Evolutionary conservation across 2,888 invertebrate genomes (phyloP), one percentile per base, ranked within the genome.

Genomic region (Vannuccia rotundouncinata): DNA sequence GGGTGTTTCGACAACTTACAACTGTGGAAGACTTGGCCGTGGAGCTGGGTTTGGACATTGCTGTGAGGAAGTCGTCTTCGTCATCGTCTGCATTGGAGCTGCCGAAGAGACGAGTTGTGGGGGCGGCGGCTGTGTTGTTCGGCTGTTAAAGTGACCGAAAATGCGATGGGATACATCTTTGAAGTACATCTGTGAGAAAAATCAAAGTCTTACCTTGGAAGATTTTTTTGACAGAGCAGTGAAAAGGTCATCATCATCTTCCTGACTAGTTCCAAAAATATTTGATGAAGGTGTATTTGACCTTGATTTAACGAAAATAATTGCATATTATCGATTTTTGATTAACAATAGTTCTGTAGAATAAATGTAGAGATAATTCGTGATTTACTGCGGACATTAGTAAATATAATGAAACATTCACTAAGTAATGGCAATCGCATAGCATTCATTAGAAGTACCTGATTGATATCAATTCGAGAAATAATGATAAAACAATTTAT

Each of bases 211-310:
- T 45, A 45, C 45, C 17, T 45, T 45, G 45, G 45, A 45, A 10
- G 45, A 45, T 45, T 45, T 45, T 17, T 45, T 45, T 5, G 45
- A 45, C 45, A 45, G 45, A 45, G 45, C 45, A 45, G 45, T 30
- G 30, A 27, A 13, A 2, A 29, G 28, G 76, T 76, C 76, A 29
- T 66, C 66, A 66, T 78, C 66, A 78, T 78, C 78, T 22, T 59
- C 59, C 59, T 22, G 28, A 66, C 31, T 78, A 5, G 25, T 31
- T 29, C 59, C 45, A 45, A 45, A 45, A 45, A 45, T 5, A 13
- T 45, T 5, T 13, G 10, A 13, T 45, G 45, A 45, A 13, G 45
- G 45, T 17, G 45, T 45, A 17, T 45, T 45, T 45, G 45, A 45
- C 17, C 45, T 45, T 13, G 17, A 45, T 45, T 45, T 45, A 45